phyloP scores from a whole-genome alignment of 2,888 invertebrate species.

The Punctoribates punctum region DNA sequence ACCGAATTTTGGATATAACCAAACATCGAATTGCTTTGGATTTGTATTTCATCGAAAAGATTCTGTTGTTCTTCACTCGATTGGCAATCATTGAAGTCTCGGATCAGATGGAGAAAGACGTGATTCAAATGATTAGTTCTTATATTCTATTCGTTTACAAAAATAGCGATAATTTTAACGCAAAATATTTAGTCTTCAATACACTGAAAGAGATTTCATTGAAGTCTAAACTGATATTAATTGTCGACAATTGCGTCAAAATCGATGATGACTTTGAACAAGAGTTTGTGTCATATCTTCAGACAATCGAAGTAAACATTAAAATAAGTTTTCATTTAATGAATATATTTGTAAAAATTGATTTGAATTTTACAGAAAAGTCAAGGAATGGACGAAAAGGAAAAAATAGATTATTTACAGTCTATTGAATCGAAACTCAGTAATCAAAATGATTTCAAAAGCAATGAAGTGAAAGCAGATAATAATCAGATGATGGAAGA shows the following conservation, averaged over 20 bases:
- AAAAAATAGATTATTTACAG: constrained; percentile 18
- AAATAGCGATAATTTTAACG: not conserved
- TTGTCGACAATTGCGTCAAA: not conserved
- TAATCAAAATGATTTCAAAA: not conserved
- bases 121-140: not conserved
- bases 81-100: not conserved
- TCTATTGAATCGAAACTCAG: not conserved
- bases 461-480: not conserved
- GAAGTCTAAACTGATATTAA: not conserved
- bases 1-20: not conserved
- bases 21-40: not conserved
- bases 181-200: not conserved
- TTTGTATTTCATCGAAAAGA: not conserved
- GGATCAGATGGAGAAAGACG: not conserved
- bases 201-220: not conserved
- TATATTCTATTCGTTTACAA: not conserved
- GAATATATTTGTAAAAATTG: not conserved
- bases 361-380: not conserved
- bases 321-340: not conserved
- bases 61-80: not conserved
- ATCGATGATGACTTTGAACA: not conserved
- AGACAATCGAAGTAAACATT: not conserved
- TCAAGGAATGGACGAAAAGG: not conserved
- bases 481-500: not conserved
- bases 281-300: not conserved